Conservation (phyloP, 2,888 invertebrate species). For the Drosophila putrida region DNA sequence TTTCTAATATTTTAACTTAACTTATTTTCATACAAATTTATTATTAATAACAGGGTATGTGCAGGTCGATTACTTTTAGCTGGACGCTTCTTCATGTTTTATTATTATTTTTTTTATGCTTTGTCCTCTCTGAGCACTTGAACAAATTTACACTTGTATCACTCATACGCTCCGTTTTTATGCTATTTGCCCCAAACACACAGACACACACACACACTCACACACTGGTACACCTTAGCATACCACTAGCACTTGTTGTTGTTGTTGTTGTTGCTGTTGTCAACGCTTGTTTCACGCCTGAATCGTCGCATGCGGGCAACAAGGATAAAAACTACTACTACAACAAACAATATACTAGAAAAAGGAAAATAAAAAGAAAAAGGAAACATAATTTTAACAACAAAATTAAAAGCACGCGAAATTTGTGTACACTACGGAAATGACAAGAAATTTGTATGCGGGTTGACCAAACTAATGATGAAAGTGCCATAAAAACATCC, state of each 20-base stretch:
- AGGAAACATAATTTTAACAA: conserved; percentile 59
- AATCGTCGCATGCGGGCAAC: conserved; percentile 50
- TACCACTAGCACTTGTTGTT: conserved; percentile 27
- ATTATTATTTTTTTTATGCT: conserved; percentile 40
- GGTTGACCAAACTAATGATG: conserved; percentile 30
- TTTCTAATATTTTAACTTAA: background rate
- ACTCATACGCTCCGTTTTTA: conserved; percentile 70
- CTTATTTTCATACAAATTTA: background rate
- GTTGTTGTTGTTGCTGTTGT: conserved; percentile 43
- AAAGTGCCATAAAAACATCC: conserved; percentile 10
- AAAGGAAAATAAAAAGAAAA: conserved; percentile 22
- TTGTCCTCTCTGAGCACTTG: conserved; percentile 63
- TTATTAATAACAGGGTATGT: conserved; percentile 31
- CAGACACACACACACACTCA: conserved; percentile 7
- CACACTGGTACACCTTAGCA: conserved; percentile 25
- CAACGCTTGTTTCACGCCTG: conserved; percentile 64
- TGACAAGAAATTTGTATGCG: conserved; percentile 37
- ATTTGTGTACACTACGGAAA: conserved; percentile 41
- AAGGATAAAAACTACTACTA: background rate
- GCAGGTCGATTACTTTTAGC: conserved; percentile 1
- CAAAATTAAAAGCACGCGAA: conserved; percentile 66
- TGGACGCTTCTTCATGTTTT: background rate
- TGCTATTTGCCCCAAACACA: conserved; percentile 32
- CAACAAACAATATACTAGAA: conserved; percentile 17
- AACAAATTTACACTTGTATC: conserved; percentile 79